A percentile compares a stretch with the other conserved stretches of the same genome.
These are phyloP conservation scores for Siniperca undulata DNA, from an alignment of 2,797 vertebrate species.

Conservation along the genomic window DNA sequence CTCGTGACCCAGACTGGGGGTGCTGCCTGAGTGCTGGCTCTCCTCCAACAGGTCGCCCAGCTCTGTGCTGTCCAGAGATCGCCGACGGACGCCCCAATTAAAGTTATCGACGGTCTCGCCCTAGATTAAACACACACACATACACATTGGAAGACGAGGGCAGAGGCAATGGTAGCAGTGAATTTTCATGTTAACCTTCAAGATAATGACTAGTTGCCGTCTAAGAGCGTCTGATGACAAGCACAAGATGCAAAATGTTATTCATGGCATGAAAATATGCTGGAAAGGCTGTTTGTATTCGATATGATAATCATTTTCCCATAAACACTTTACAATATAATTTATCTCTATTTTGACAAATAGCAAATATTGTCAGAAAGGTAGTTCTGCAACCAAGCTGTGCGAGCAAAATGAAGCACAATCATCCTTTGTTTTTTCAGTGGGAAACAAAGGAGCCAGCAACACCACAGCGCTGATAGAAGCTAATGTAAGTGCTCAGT, in stretches of 20 bases:
- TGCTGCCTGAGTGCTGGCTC: slow-evolving; percentile 94
- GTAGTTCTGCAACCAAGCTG: slow-evolving; percentile 71
- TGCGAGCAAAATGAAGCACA: slow-evolving; percentile 68
- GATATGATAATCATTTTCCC: slow-evolving; percentile 21
- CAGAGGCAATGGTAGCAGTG: slow-evolving; percentile 10
- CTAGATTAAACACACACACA: slow-evolving; percentile 82
- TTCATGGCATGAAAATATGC: slow-evolving; percentile 55
- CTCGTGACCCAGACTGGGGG: slow-evolving; percentile 93
- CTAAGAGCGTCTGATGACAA: slow-evolving; percentile 52
- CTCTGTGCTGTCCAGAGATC: slow-evolving; percentile 97
- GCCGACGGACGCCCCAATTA: slow-evolving; percentile 97
- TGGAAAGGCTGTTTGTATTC: slow-evolving; percentile 42
- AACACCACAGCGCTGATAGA: slow-evolving; percentile 73
- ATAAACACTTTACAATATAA: slow-evolving; percentile 24
- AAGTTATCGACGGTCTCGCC: slow-evolving; percentile 99
- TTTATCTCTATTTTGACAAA: slow-evolving; percentile 34
- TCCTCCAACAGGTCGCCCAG: slow-evolving; percentile 95
- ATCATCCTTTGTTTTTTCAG: slow-evolving; percentile 37
- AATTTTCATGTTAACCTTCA: slow-evolving; percentile 19
- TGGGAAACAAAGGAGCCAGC: slow-evolving; percentile 58
- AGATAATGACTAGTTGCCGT: slow-evolving; percentile 35
- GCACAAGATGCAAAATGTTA: slow-evolving; percentile 75
- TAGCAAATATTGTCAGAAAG: slow-evolving; percentile 48
- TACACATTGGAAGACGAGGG: slow-evolving; percentile 47
- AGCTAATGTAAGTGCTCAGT: slow-evolving; percentile 72